Conservation (phyloP, 2,113 vertebrate genomes). For the Toxotes jaculatrix region DNA sequence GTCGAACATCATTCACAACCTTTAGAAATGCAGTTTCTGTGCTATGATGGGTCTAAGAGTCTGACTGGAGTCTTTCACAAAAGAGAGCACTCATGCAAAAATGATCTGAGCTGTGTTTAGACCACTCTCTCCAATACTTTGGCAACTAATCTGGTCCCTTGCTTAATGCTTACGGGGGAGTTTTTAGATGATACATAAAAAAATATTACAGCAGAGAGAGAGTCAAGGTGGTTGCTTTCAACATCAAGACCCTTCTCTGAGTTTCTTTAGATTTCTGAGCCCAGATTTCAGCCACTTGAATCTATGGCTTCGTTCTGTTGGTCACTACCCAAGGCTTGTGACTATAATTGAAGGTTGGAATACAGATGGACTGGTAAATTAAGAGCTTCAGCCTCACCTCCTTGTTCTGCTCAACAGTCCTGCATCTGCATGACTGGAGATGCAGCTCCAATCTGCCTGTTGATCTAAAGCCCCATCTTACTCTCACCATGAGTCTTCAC, state of each 20-base stretch:
- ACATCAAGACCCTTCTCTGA: neutral
- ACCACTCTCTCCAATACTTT: neutral
- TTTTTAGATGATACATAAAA: neutral
- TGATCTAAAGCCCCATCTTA: conserved; percentile 10
- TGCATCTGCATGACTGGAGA: conserved; percentile 36
- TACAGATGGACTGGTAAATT: conserved; percentile 45
- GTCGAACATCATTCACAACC: neutral
- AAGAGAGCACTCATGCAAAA: neutral
- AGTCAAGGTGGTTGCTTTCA: neutral
- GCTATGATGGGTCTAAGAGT: neutral
- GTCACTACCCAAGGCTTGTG: conserved; percentile 10
- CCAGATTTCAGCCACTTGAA: neutral
- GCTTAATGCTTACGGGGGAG: neutral
- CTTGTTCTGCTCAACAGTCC: conserved; percentile 14
- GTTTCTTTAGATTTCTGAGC: neutral
- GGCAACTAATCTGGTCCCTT: neutral
- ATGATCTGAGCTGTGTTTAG: neutral
- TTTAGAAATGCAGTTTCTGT: neutral
- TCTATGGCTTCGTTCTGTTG: neutral
- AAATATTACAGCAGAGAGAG: neutral
- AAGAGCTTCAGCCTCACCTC: conserved; percentile 22
- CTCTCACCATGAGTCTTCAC: neutral
- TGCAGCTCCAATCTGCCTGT: neutral
- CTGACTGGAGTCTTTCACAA: neutral
- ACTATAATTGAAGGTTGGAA: conserved; percentile 35